Percentiles rank a stretch among this genome's conserved stretches.
These are phyloP conservation scores for Phaetusa simplex DNA, from an alignment of 2,113 vertebrate species.

Conservation along the genomic window DNA sequence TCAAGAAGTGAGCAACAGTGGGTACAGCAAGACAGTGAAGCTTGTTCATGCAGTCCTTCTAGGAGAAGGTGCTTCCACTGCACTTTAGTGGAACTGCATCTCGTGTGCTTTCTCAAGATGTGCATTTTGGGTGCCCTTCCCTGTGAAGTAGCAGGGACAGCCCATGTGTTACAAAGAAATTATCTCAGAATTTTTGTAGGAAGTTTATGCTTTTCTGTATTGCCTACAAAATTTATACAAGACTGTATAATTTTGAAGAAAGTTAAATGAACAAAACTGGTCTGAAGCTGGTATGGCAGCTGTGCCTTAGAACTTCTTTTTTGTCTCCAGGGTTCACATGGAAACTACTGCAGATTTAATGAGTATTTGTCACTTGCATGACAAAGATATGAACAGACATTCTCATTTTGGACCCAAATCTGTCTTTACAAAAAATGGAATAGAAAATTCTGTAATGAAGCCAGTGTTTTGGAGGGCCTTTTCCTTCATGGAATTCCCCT, in stretches of 20 bases:
- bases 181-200: neutral
- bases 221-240: neutral
- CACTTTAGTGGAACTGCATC: neutral
- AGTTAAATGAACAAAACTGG: neutral
- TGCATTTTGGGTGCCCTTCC: neutral
- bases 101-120: neutral
- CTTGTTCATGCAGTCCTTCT: neutral
- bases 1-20: neutral
- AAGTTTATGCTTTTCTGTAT: neutral
- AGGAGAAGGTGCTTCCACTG: neutral
- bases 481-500: neutral
- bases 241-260: neutral
- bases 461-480: neutral
- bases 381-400: neutral
- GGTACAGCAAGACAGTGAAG: neutral
- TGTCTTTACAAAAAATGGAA: neutral
- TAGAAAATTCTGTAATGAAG: neutral
- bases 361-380: neutral
- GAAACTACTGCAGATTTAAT: constrained; percentile 3
- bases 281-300: neutral
- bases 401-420: neutral
- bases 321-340: neutral
- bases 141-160: neutral
- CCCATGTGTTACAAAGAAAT: neutral
- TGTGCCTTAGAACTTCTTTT: neutral